Evolutionary conservation across 2,888 invertebrate genomes (phyloP).

Genomic region (Blera fallax): DNA sequence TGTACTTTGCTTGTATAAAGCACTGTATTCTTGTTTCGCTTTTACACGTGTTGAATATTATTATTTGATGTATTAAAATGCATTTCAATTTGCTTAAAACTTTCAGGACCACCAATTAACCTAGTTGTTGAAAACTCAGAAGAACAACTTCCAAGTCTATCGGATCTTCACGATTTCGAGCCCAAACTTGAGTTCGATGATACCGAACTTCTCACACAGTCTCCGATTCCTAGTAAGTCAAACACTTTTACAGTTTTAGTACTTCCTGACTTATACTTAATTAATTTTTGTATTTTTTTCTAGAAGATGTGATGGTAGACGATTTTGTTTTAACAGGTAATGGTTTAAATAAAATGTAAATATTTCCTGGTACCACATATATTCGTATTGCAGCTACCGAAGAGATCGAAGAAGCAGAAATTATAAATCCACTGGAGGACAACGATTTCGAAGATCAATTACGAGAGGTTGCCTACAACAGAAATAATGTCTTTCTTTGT

Average conservation of each 20-base stretch:
- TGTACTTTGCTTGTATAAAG: no score
- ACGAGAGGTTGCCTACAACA: conserved; percentile 76
- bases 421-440: conserved; percentile 79
- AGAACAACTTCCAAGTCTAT: conserved; percentile 92
- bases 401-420: conserved; percentile 77
- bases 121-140: conserved; percentile 84
- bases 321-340: conserved; percentile 80
- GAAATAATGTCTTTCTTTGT: background rate
- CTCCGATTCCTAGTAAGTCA: conserved; percentile 86
- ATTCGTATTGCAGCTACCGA: conserved; percentile 73
- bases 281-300: conserved; percentile 73
- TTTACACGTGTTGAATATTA: no score
- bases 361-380: background rate
- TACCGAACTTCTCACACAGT: conserved; percentile 90
- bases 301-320: conserved; percentile 80
- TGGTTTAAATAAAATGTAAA: background rate
- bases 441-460: conserved; percentile 80
- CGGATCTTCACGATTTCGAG: conserved; percentile 96
- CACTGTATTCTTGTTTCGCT: no score
- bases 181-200: conserved; percentile 98
- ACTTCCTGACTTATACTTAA: conserved; percentile 26
- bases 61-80: no score
- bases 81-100: background rate
- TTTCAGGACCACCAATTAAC: conserved; percentile 80
- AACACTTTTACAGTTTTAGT: background rate